These are phyloP conservation scores for Oryzaephilus surinamensis DNA, from an alignment of 1,140 invertebrate species.

Conservation along the genomic window DNA sequence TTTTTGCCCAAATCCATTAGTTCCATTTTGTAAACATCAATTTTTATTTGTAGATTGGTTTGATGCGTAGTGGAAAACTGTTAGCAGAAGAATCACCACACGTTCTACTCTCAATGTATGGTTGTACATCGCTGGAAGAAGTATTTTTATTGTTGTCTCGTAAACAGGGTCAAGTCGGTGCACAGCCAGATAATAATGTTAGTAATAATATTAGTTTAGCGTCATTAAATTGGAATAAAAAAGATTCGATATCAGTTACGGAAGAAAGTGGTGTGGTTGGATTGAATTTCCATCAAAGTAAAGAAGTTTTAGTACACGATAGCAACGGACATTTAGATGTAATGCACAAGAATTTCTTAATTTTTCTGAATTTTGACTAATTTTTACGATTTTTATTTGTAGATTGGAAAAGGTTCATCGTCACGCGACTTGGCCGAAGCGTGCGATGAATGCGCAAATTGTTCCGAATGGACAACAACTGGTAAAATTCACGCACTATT, in stretches of 20 bases:
- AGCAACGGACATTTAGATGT: constrained; percentile 49
- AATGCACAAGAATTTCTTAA: constrained; percentile 11
- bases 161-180: constrained; percentile 34
- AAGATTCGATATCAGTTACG: constrained; percentile 69
- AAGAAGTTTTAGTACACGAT: constrained; percentile 72
- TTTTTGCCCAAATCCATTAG: not conserved
- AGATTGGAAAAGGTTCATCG: constrained; percentile 17
- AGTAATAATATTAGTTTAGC: constrained; percentile 70
- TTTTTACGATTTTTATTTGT: constrained; percentile 3
- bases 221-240: constrained; percentile 67
- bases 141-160: constrained; percentile 87
- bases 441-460: constrained; percentile 31
- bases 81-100: constrained; percentile 87
- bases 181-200: constrained; percentile 45
- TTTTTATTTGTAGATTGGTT: constrained; percentile 59
- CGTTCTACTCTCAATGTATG: constrained; percentile 69
- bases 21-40: not conserved
- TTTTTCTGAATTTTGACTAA: constrained; percentile 6
- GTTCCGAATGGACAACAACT: constrained; percentile 36
- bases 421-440: constrained; percentile 18
- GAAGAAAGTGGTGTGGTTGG: constrained; percentile 77
- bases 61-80: constrained; percentile 86
- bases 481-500: constrained; percentile 54
- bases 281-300: constrained; percentile 80
- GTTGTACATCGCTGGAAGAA: constrained; percentile 77